Conservation (phyloP, 2,888 invertebrate species). For the Teleogryllus oceanicus region DNA sequence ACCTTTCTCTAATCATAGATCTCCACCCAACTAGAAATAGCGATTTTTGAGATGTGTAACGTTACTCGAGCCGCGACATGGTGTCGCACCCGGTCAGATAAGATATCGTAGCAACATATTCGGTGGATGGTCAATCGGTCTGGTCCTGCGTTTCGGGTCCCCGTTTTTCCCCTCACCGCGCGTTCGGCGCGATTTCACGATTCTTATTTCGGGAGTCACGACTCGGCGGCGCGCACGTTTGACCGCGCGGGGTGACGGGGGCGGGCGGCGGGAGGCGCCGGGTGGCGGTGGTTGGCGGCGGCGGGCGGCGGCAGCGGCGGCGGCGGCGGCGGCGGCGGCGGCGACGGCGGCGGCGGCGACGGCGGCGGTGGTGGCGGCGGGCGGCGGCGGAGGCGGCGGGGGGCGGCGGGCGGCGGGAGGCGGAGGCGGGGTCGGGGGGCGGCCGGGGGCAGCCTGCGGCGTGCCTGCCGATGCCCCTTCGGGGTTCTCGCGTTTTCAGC, state of each 20-base stretch:
- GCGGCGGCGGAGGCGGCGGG: not conserved
- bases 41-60: too few species aligned
- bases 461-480: not conserved
- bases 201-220: slow-evolving; percentile 18
- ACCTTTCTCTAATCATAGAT: too few species aligned
- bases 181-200: slow-evolving; percentile 9
- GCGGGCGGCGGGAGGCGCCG: not conserved
- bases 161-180: not conserved
- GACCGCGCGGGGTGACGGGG: not conserved
- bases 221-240: not conserved
- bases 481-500: not conserved
- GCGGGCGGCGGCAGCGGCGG: not conserved
- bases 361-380: not conserved
- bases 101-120: too few species aligned
- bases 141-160: not conserved
- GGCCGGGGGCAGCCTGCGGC: not conserved
- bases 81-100: too few species aligned
- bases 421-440: too few species aligned
- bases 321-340: not conserved
- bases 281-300: not conserved
- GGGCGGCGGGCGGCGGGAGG: not conserved
- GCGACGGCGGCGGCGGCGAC: not conserved
- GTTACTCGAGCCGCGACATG: too few species aligned
- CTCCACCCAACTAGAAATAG: too few species aligned
- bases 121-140: too few species aligned